Base-by-base conservation (phyloP, 1,140 invertebrate genomes). In the Caenorhabditis latens region DNA sequence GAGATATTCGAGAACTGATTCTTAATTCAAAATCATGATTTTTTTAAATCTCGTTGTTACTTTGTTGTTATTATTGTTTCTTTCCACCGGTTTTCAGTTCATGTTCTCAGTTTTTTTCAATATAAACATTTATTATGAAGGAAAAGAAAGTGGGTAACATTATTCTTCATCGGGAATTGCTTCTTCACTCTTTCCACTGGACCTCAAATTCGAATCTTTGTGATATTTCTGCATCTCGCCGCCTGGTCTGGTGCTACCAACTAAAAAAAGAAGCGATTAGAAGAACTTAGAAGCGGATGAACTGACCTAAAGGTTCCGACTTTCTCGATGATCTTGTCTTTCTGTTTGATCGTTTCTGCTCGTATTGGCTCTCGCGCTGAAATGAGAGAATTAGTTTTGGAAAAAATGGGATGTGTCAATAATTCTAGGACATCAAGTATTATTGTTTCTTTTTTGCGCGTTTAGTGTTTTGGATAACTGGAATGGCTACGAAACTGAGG, bases 1-100 rank as follows among this genome's bases (percentile, higher is more conserved):
- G 89, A 57, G 92, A 92, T 86, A 53, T 92, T 21, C 83, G 89
- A 8, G 86, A 89, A 32, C 57, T 89, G 2, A 83, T 89, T 83
- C 46, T 86, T 19, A 84, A 88, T 84, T 46, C 58, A 1, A 61
- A 84, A 21, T 9, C 58, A 16, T 21, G 58, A 63, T 32, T 11
- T 9, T 32, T 61, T 42, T 14, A 9, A n/a, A 83, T 19, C 8
- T 8, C 43, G 46, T 40, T 43, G 55, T 21, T 7, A 8, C 13
- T 48, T 83, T 24, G n/a, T 24, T 21, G 21, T 83, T 40, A 13
- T 50, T 32, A 55, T 75, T 79, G 71, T 53, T 14, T 13, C 0
- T 50, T 2, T 50, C 53, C 46, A 43, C 71, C 11, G 8, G 32
- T 79, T 43, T 16, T n/a, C 19, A 43, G 4, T 11, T 43, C 19